Conservation (phyloP, 2,113 vertebrate species). For the Dendropsophus ebraccatus region DNA sequence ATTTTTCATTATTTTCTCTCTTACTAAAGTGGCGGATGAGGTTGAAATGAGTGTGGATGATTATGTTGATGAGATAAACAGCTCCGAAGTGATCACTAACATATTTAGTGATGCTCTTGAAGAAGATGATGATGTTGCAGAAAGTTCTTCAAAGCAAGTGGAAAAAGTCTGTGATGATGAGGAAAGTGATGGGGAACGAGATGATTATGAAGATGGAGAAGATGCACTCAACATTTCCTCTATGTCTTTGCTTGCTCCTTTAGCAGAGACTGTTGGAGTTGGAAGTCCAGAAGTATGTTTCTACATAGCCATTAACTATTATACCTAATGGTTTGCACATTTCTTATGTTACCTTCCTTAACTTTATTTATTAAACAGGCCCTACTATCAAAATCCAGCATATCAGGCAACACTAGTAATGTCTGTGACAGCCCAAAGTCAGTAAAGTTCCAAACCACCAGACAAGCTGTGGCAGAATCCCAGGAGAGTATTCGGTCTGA, state of each 20-base stretch:
- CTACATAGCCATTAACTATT: neutral
- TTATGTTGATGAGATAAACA: conserved; percentile 73
- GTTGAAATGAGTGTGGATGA: conserved; percentile 73
- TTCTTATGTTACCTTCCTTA: neutral
- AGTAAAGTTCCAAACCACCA: conserved; percentile 79
- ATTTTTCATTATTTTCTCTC: neutral
- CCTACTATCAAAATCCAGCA: conserved; percentile 72
- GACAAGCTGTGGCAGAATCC: conserved; percentile 72
- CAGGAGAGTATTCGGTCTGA: conserved; percentile 73
- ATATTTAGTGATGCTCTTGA: conserved; percentile 86
- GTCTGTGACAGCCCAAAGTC: conserved; percentile 72
- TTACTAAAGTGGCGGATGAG: conserved; percentile 67
- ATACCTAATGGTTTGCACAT: neutral
- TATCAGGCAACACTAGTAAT: conserved; percentile 68
- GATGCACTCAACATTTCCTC: conserved; percentile 94
- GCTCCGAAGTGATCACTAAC: conserved; percentile 87
- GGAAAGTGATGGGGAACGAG: conserved; percentile 71
- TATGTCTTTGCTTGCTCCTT: conserved; percentile 93
- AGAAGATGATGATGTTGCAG: conserved; percentile 65
- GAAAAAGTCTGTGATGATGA: conserved; percentile 56
- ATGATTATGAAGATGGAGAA: conserved; percentile 71
- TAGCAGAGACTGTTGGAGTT: conserved; percentile 89
- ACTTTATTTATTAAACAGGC: conserved; percentile 61
- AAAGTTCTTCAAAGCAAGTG: conserved; percentile 3
- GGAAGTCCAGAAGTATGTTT: conserved; percentile 78